Percentiles rank a stretch among this genome's conserved stretches.
phyloP scores from a whole-genome alignment of 2,113 vertebrate genomes.

The Henicopernis longicauda region DNA sequence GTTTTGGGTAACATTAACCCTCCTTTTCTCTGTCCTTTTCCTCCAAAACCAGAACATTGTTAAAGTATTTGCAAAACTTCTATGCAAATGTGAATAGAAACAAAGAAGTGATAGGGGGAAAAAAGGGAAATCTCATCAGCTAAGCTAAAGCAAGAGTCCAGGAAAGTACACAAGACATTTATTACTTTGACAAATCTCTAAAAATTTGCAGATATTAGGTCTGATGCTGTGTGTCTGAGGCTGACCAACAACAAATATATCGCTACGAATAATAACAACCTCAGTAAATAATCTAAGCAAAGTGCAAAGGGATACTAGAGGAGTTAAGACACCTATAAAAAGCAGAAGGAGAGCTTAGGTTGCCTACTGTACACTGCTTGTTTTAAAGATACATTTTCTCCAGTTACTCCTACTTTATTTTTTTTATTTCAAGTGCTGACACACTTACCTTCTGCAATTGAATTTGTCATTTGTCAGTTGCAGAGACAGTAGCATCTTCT shows the following conservation, averaged over 20 bases:
- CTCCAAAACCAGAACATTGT: not conserved
- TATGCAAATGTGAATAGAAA: not conserved
- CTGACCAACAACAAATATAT: not conserved
- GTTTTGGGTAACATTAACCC: accelerated
- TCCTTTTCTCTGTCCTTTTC: not conserved
- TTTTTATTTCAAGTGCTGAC: not conserved
- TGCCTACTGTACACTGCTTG: not conserved
- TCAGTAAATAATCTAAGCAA: not conserved
- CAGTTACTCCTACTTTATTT: not conserved
- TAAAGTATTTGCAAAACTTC: not conserved
- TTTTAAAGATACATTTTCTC: not conserved
- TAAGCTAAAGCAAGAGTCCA: not conserved
- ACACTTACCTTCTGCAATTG: not conserved
- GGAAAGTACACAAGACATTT: not conserved
- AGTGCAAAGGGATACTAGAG: not conserved
- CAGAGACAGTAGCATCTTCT: not conserved
- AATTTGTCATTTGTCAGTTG: not conserved
- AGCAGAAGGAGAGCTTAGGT: not conserved
- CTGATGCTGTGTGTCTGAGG: not conserved
- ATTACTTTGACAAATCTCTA: not conserved
- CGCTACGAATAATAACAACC: not conserved
- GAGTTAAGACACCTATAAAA: not conserved
- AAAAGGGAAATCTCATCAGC: not conserved
- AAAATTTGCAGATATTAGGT: not conserved
- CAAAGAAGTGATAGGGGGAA: not conserved